Evolutionary conservation across 2,888 invertebrate genomes (phyloP), one percentile per base, ranked within the genome.

Genomic region (Amphipyra berbera): DNA sequence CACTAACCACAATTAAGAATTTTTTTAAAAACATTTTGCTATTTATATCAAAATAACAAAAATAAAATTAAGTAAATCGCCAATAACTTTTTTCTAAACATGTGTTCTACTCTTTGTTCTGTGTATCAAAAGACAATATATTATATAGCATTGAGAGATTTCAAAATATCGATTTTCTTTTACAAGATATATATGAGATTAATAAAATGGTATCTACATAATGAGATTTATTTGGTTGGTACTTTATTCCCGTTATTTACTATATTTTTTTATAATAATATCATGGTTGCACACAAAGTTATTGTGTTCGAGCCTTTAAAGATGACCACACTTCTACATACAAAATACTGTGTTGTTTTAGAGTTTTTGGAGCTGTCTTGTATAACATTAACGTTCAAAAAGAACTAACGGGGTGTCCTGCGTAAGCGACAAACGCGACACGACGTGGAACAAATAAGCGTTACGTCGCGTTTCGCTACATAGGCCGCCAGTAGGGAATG

Each of bases 21-120:
- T 21, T 21, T 21, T 21, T 21, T 2, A 21, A 21, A 21, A 1
- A 21, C 21, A 21, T 2, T 21, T 21, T 21, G 21, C 21, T 21
- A 21, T 10, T 15, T 41, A 50, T 15, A 27, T 15, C 46, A 47
- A 56, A 46, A 13, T 56, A 73, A 58, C 30, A 62, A 62, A 56
- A 10, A 48, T 41, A 40, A 30, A 74, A 75, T 64, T 65, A 71
- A 63, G 70, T 75, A 78, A 52, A 62, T 54, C 40, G 75, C 71
- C 78, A 71, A 74, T 69, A 58, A 62, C 15, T 45, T 56, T n/a
- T 54, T 57, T 33, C 37, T 13, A 49, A 10, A 7, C 58, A 35
- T 52, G 42, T 55, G 38, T 62, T 53, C 50, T 50, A 60, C 15
- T 30, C 33, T 73, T 35, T 30, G 41, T 55, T 37, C 8, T 37